Percentiles rank a stretch among this genome's conserved stretches.
Conservation (phyloP, 2,888 invertebrate genomes). For the Pristionchus entomophagus region DNA sequence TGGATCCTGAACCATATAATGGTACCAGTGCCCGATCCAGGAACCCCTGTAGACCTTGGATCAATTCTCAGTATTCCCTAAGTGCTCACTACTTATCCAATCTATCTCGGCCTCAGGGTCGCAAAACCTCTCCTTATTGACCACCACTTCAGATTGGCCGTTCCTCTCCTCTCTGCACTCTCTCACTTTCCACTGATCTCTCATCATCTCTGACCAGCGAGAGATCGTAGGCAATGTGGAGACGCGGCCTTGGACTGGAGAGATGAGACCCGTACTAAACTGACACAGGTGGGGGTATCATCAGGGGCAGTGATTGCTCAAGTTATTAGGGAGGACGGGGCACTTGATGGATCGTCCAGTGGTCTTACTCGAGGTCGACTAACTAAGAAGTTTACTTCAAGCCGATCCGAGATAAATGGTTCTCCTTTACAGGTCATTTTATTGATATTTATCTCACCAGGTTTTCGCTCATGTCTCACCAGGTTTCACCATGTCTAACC, state of each 20-base stretch:
- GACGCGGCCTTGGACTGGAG: constrained; percentile 27
- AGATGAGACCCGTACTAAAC: constrained; percentile 24
- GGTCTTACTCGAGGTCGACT: no score
- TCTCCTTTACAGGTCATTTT: no score
- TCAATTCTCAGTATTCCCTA: not conserved
- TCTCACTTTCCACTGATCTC: not conserved
- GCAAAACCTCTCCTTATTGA: constrained; percentile 24
- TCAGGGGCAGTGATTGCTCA: constrained; percentile 24
- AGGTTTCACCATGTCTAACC: no score
- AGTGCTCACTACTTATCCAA: constrained; percentile 36
- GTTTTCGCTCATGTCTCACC: no score
- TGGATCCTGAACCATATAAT: no score
- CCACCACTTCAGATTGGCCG: constrained; percentile 29
- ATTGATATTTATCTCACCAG: no score
- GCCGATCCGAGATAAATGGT: no score
- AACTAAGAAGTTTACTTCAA: no score
- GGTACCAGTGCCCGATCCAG: not conserved
- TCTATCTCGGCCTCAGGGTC: constrained; percentile 36
- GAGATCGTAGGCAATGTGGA: not conserved
- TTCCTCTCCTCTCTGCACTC: not conserved
- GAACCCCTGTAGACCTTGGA: not conserved
- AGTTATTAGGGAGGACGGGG: constrained; percentile 17
- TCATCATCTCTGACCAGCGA: not conserved
- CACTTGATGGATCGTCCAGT: no score
- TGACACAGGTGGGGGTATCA: constrained; percentile 39